Evolutionary conservation across 2,888 invertebrate species (phyloP).

Genomic region (Cryptocheilus praepositus): DNA sequence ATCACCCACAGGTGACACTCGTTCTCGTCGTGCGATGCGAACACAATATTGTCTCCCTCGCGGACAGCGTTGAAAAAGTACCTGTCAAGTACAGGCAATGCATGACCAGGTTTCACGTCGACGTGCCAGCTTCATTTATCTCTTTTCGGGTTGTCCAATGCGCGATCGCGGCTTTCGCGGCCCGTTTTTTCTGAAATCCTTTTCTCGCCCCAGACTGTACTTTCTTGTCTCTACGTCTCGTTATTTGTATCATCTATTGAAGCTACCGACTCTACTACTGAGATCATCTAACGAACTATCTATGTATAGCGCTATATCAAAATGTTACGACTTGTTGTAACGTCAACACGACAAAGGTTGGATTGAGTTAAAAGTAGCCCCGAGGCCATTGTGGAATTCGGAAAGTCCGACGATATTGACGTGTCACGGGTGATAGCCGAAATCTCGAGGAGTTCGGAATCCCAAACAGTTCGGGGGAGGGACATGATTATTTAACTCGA

Average conservation of each 20-base stretch:
- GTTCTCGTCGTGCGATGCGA: slow-evolving; percentile 97
- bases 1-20: slow-evolving; percentile 99
- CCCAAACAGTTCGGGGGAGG: slow-evolving; percentile 12
- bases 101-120: slow-evolving; percentile 12
- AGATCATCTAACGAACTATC: no score
- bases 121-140: background rate
- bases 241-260: no score
- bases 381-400: slow-evolving; percentile 15
- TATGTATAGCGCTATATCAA: no score
- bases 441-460: slow-evolving; percentile 1
- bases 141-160: slow-evolving; percentile 2
- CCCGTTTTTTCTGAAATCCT: slow-evolving; percentile 3
- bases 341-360: slow-evolving; percentile 1
- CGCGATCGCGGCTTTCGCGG: background rate
- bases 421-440: background rate
- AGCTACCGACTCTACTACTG: no score
- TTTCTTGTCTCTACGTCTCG: background rate
- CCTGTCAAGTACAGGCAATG: slow-evolving; percentile 73
- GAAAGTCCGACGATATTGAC: background rate
- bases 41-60: slow-evolving; percentile 97
- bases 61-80: slow-evolving; percentile 99
- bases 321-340: no score
- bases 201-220: background rate
- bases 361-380: slow-evolving; percentile 7
- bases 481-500: slow-evolving; percentile 8